These are phyloP conservation scores for Colius striatus DNA, from an alignment of 2,113 vertebrate genomes.

Conservation along the genomic window DNA sequence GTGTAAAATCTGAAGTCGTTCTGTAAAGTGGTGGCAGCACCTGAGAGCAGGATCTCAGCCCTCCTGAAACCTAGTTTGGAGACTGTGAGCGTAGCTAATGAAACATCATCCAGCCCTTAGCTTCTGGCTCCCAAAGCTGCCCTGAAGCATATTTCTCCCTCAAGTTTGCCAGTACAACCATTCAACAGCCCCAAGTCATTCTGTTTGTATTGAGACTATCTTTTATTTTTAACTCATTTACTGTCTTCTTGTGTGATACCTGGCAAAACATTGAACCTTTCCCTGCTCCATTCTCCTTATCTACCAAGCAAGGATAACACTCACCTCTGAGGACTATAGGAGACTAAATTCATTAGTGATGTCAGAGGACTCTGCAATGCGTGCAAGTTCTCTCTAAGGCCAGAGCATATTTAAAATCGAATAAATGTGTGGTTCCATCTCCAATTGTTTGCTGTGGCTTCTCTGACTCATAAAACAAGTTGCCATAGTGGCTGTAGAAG, in stretches of 20 bases:
- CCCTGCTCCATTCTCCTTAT: background rate
- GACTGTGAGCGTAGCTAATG: rapidly evolving
- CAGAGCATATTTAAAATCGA: background rate
- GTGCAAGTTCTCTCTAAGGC: background rate
- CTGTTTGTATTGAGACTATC: background rate
- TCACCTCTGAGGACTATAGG: background rate
- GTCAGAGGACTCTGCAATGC: background rate
- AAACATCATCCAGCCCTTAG: background rate
- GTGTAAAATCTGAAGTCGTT: background rate
- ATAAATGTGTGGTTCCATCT: background rate
- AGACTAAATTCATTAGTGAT: background rate
- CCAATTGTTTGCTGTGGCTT: slow-evolving; percentile 12
- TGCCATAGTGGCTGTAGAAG: background rate
- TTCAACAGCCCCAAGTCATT: background rate
- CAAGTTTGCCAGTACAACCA: background rate
- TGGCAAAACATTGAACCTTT: background rate
- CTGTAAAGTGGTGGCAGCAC: background rate
- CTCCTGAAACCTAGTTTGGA: background rate
- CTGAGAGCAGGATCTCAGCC: background rate
- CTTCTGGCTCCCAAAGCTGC: background rate
- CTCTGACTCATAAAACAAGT: background rate
- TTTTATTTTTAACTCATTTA: background rate
- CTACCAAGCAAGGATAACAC: background rate
- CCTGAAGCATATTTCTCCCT: background rate
- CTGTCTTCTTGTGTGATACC: background rate